Conservation (phyloP, 2,113 vertebrate genomes). For the Oryzias curvinotus region DNA sequence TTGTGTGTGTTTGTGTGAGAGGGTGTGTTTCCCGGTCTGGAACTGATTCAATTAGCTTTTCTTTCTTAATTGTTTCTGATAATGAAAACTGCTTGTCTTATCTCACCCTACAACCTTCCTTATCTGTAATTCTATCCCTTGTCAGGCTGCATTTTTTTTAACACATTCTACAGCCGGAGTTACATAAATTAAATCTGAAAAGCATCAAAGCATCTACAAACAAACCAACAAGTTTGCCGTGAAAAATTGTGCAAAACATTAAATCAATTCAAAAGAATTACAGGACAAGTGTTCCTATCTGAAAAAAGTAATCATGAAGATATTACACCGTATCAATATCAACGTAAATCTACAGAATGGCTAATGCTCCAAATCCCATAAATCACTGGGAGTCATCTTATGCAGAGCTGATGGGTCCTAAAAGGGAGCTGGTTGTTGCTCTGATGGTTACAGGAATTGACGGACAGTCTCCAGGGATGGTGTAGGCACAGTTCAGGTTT, state of each 20-base stretch:
- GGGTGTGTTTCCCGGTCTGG: conserved; percentile 18
- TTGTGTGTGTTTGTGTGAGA: conserved; percentile 1
- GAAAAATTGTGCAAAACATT: conserved; percentile 15
- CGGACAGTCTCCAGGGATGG: conserved; percentile 67
- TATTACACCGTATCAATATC: conserved; percentile 50
- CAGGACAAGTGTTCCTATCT: conserved; percentile 14
- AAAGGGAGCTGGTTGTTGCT: conserved; percentile 66
- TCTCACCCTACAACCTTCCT: conserved; percentile 7
- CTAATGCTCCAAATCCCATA: conserved; percentile 60
- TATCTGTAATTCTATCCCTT: neutral
- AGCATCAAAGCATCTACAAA: conserved; percentile 12
- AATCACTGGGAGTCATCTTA: conserved; percentile 51
- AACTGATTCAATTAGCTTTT: conserved; percentile 15
- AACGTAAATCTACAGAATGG: conserved; percentile 49
- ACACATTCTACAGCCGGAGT: conserved; percentile 5
- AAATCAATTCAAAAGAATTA: conserved; percentile 29
- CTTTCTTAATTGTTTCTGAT: conserved; percentile 11
- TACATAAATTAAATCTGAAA: conserved; percentile 23
- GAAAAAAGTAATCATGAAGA: conserved; percentile 49
- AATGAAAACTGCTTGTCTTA: conserved; percentile 7
- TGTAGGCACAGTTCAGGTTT: conserved; percentile 68
- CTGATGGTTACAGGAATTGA: conserved; percentile 71
- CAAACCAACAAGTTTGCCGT: neutral
- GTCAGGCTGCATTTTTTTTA: conserved; percentile 8
- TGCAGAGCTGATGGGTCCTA: conserved; percentile 43